A percentile compares a stretch with the other conserved stretches of the same genome.
Conservation (phyloP, 2,113 vertebrate genomes). For the Lophochroa leadbeateri region DNA sequence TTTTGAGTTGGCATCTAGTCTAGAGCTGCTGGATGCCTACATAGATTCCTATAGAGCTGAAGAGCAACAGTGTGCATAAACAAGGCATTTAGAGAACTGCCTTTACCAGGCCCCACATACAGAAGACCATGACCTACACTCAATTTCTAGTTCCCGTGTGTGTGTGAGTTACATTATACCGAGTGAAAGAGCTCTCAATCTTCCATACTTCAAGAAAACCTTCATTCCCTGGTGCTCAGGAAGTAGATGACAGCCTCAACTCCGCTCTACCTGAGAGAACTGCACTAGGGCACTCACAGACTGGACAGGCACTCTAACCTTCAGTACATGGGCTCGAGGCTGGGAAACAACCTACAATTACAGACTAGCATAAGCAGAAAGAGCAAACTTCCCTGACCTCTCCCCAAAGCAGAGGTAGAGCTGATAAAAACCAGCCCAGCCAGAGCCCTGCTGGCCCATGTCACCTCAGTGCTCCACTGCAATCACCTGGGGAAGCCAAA, state of each 20-base stretch:
- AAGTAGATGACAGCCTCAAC: not conserved
- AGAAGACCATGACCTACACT: not conserved
- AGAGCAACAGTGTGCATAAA: not conserved
- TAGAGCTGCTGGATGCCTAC: not conserved
- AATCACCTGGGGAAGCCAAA: not conserved
- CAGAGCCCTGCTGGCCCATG: not conserved
- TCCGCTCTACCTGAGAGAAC: not conserved
- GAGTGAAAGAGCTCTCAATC: not conserved
- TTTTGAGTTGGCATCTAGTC: not conserved
- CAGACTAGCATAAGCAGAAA: not conserved
- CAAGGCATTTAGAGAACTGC: not conserved
- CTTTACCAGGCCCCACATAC: not conserved
- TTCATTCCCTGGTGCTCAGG: not conserved
- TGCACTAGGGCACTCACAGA: not conserved
- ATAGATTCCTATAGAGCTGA: not conserved
- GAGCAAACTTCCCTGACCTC: not conserved
- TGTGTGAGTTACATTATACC: not conserved
- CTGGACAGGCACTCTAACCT: not conserved
- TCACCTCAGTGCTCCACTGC: not conserved
- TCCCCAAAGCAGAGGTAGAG: not conserved
- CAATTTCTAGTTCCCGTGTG: not conserved
- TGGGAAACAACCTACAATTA: not conserved
- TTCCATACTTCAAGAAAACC: not conserved
- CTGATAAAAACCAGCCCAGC: not conserved
- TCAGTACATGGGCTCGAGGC: not conserved